Base-by-base conservation (phyloP, 2,888 invertebrate genomes). In the Alloplasta piceator region DNA sequence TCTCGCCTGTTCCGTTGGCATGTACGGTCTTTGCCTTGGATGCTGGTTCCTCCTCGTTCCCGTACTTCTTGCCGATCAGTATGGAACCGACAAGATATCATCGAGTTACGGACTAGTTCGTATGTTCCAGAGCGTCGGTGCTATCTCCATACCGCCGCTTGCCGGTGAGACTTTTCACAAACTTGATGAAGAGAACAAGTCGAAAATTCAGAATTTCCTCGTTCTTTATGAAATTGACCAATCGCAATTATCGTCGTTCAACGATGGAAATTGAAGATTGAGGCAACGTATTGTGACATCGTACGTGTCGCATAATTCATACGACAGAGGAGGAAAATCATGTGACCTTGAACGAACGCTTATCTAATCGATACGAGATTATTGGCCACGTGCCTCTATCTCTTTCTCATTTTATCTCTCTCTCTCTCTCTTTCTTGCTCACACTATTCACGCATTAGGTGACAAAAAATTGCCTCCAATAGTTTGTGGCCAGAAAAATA, bases 1-100 rank as follows among this genome's bases (percentile, higher is more conserved):
- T 0, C 92, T 96, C 50, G 95, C 95, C 5, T 93, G 94, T 3
- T 94, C 95, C 0, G 95, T 96, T 58, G 95, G 94, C 92, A 90
- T 93, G 88, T 96, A 96, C 89, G 96, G 96, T 0, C 92, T 96
- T 0, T 96, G 96, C 81, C 93, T 96, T 16, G 96, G 96, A 26
- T 95, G 96, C 88, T 96, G 96, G 96, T 96, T 96, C 91, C 94
- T 96, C 2, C 90, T 96, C 72, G 95, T 96, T 77, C 96, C 96
- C 0, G 96, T 96, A 1, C 92, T 96, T 12, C 92, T 96, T 52
- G 96, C 96, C 0, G 96, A 96, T 88, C 94, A 96, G 12, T 96
- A 96, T 89, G 96, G 96, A 1, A 95, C 95, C 0, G 95, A 96
- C 56, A 94, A 95, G 74, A 96, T 96, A 84, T 96, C 96, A 10